Evolutionary conservation across 2,888 invertebrate species (phyloP), one percentile per base, ranked within the genome.

Genomic region (Drosophila pseudotakahashii): DNA sequence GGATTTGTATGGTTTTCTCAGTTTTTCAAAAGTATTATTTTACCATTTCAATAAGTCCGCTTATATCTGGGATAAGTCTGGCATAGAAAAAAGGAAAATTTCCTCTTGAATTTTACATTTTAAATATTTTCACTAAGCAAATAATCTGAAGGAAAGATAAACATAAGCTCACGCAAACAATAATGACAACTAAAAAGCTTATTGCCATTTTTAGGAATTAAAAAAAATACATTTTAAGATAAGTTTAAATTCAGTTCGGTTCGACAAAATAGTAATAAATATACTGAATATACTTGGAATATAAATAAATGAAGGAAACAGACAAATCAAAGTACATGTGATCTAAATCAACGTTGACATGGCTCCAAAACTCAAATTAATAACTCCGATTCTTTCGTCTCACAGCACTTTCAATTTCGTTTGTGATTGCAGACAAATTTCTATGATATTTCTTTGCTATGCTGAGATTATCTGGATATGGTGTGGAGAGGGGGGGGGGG

Each of bases 361-460:
- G 4, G 11, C 36, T 13, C 11, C 36, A 36, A 36, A 13, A 13
- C 36, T 6, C 0, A 36, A 37, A 16, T 19, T 41, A 16, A 41
- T 41, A 16, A 41, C 7, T 23, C 7, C n/a, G 23, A 44, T n/a
- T 14, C 14, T 16, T n/a, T 47, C 32, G 14, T 16, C 14, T 2
- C 30, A 11, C 1, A 37, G 19, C 14, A 30, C 58, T 52, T 52
- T 58, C 52, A 52, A 59, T 53, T 59, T 59, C 53, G 32, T 14
- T 59, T 9, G 11, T 42, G 53, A 53, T 53, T 42, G 32, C 32
- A 41, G 39, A 47, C 45, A 37, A 41, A 59, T 41, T 41, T 7
- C 14, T 39, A 32, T 26, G 55, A 62, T 58, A 62, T 39, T 45
- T 54, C 14, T 30, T 55, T 7, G n/a, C 51, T 13, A 5, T 6